phyloP scores from a whole-genome alignment of 2,113 vertebrate species.

The Salvelinus fontinalis region DNA sequence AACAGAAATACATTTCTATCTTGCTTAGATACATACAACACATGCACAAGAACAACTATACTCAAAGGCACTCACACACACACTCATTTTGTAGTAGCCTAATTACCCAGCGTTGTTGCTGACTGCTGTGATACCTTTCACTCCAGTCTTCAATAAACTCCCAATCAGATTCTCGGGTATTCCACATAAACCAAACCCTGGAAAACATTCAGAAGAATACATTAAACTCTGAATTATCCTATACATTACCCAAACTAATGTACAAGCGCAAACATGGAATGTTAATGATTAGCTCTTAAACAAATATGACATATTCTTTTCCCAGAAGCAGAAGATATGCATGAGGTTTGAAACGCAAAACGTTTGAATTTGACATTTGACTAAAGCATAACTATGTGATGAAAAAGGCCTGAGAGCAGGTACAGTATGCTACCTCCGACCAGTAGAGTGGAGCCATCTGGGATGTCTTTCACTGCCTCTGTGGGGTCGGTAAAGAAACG shows the following conservation, averaged over 20 bases:
- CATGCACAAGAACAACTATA: neutral
- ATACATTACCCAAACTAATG: too few species aligned
- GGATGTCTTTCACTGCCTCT: constrained; percentile 82
- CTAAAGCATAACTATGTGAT: too few species aligned
- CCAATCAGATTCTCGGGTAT: constrained; percentile 86
- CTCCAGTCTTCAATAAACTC: constrained; percentile 81
- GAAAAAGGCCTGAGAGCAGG: constrained; percentile 1
- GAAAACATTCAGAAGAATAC: neutral
- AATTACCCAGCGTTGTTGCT: constrained; percentile 85
- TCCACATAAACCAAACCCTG: constrained; percentile 85
- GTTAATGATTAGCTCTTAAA: too few species aligned
- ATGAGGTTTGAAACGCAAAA: too few species aligned
- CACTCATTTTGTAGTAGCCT: constrained; percentile 34
- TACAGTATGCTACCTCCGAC: constrained; percentile 74
- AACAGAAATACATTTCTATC: neutral
- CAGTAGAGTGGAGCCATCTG: constrained; percentile 77
- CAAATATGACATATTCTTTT: too few species aligned
- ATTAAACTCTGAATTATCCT: too few species aligned
- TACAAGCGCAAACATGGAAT: too few species aligned
- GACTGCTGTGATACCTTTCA: constrained; percentile 80
- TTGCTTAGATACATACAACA: neutral
- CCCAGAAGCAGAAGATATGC: too few species aligned
- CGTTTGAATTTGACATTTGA: too few species aligned
- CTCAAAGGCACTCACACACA: constrained; percentile 1
- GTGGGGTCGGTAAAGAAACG: constrained; percentile 79